A percentile compares a stretch with the other conserved stretches of the same genome.
Evolutionary conservation across 2,888 invertebrate genomes (phyloP).

Genomic region (Aromia moschata): DNA sequence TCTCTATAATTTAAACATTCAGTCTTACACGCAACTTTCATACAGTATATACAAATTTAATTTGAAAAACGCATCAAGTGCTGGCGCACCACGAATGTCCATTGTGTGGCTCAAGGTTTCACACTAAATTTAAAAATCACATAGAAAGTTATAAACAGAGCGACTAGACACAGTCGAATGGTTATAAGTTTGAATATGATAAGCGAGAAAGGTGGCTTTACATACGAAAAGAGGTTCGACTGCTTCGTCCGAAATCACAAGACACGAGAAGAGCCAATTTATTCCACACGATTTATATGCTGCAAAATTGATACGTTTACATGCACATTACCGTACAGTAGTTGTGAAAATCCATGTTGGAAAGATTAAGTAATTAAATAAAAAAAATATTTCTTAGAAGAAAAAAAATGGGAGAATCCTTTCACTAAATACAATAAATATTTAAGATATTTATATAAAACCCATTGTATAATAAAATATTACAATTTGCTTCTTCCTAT

Average conservation of each 20-base stretch:
- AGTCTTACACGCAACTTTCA: constrained; percentile 43
- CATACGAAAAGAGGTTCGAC: constrained; percentile 8
- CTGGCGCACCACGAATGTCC: constrained; percentile 29
- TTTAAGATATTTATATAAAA: constrained; percentile 44
- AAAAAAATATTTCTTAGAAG: constrained; percentile 21
- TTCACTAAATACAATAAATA: constrained; percentile 49
- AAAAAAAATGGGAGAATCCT: constrained; percentile 40
- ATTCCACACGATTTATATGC: constrained; percentile 20
- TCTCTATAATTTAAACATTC: constrained; percentile 39
- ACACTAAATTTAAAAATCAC: constrained; percentile 37
- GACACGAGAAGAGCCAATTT: constrained; percentile 15
- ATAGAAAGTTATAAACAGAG: constrained; percentile 34
- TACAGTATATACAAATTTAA: constrained; percentile 55
- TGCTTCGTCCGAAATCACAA: constrained; percentile 13
- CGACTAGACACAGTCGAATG: constrained; percentile 34
- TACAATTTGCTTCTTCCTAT: constrained; percentile 37
- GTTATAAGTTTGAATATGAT: constrained; percentile 39
- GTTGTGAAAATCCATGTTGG: constrained; percentile 23
- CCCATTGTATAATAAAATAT: constrained; percentile 37
- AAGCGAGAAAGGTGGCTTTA: not conserved
- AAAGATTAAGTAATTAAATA: constrained; percentile 29
- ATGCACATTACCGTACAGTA: constrained; percentile 16
- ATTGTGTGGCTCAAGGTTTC: constrained; percentile 32
- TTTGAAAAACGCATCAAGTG: constrained; percentile 36
- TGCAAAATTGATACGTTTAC: constrained; percentile 25